Evolutionary conservation across 1,140 invertebrate genomes (phyloP).

Genomic region (Globodera ellingtonae): DNA sequence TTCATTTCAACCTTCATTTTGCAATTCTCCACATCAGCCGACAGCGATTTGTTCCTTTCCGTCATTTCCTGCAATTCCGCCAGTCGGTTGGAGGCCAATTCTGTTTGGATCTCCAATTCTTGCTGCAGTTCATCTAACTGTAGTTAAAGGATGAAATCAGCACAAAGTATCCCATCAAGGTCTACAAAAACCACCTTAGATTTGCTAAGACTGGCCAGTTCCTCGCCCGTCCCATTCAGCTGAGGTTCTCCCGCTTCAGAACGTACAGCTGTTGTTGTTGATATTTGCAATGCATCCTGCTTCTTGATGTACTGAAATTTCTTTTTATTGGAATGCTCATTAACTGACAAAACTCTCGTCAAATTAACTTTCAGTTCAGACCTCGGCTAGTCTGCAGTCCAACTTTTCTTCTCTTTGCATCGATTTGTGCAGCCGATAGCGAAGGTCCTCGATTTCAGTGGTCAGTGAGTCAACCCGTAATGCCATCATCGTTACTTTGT

Average conservation of each 20-base stretch:
- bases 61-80: constrained; percentile 51
- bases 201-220: constrained; percentile 42
- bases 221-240: constrained; percentile 28
- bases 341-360: neutral
- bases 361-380: constrained; percentile 33
- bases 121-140: constrained; percentile 47
- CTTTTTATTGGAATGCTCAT: constrained; percentile 1
- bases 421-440: constrained; percentile 45
- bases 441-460: constrained; percentile 49
- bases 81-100: constrained; percentile 45
- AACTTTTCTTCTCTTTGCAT: constrained; percentile 45
- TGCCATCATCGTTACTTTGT: constrained; percentile 48
- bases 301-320: constrained; percentile 34
- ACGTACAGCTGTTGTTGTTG: neutral
- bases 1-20: constrained; percentile 39
- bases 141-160: constrained; percentile 12
- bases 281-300: constrained; percentile 30
- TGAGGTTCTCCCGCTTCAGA: constrained; percentile 7
- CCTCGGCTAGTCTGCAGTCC: constrained; percentile 45
- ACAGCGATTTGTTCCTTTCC: constrained; percentile 37
- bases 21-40: constrained; percentile 43
- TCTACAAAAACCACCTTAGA: constrained; percentile 34
- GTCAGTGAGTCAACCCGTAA: constrained; percentile 33
- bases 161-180: neutral
- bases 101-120: constrained; percentile 45